Evolutionary conservation across 1,140 invertebrate genomes (phyloP).

Genomic region (Arctopsyche grandis): DNA sequence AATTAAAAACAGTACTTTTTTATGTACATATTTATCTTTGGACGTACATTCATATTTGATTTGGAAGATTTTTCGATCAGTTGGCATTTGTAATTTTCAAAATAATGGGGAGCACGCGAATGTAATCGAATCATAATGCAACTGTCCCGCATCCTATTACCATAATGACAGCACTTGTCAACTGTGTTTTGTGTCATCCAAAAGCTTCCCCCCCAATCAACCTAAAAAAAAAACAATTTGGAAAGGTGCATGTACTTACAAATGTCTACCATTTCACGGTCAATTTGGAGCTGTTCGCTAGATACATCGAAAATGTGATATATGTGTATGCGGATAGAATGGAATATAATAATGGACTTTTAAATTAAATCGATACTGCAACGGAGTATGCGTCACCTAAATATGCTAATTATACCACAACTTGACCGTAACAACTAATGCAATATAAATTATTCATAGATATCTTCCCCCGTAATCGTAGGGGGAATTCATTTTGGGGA

Average conservation of each 20-base stretch:
- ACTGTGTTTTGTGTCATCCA: neutral
- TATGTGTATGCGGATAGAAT: neutral
- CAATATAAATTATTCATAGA: constrained; percentile 7
- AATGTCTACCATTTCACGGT: neutral
- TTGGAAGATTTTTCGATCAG: no score
- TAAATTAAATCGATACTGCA: neutral
- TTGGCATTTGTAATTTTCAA: no score
- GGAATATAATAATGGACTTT: neutral
- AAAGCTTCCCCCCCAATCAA: neutral
- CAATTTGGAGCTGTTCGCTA: neutral
- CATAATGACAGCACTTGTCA: neutral
- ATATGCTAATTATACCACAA: constrained; percentile 4
- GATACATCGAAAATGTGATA: no score
- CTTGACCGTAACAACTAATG: neutral
- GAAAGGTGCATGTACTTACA: neutral
- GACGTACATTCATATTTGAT: no score
- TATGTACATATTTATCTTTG: no score
- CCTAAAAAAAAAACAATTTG: neutral
- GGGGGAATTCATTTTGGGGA: neutral
- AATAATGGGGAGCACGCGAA: no score
- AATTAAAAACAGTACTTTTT: no score
- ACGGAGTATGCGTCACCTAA: neutral
- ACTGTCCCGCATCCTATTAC: neutral
- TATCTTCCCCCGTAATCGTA: neutral
- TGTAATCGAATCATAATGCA: no score